These are phyloP conservation scores for Phlogophora meticulosa DNA, from an alignment of 2,888 invertebrate genomes.

Conservation along the genomic window DNA sequence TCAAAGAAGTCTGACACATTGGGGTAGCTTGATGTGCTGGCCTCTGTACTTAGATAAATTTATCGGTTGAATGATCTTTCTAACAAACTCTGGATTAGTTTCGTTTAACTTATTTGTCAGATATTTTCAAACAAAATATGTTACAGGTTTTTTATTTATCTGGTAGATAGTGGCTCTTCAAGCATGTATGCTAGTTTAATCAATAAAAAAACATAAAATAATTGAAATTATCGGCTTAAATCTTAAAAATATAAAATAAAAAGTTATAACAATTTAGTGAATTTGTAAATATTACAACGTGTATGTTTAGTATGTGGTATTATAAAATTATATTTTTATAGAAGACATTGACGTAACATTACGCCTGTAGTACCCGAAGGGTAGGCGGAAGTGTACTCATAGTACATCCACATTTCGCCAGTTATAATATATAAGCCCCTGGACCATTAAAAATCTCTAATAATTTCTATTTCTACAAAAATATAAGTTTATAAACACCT, in stretches of 20 bases:
- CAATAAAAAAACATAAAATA: slow-evolving; percentile 2
- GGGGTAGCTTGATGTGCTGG: too few relatives aligned
- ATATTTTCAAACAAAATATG: neutral
- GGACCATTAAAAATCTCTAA: slow-evolving; percentile 2
- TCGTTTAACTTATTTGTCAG: neutral
- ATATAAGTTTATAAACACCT: slow-evolving; percentile 32
- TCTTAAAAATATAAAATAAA: slow-evolving; percentile 45
- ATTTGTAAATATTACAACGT: slow-evolving; percentile 61
- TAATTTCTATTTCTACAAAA: slow-evolving; percentile 14
- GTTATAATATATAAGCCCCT: neutral
- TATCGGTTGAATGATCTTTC: too few relatives aligned
- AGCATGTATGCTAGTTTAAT: slow-evolving; percentile 29
- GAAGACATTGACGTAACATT: neutral
- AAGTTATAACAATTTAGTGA: slow-evolving; percentile 42
- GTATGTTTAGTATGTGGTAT: slow-evolving; percentile 19
- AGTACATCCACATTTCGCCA: too few relatives aligned
- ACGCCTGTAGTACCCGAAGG: too few relatives aligned
- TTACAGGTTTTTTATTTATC: neutral
- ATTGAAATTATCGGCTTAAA: slow-evolving; percentile 59
- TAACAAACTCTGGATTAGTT: neutral
- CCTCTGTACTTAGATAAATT: too few relatives aligned
- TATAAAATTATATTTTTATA: slow-evolving; percentile 47
- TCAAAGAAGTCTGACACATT: too few relatives aligned
- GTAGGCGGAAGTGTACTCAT: neutral
- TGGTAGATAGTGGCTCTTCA: neutral